Evolutionary conservation across 1,140 invertebrate genomes (phyloP), one percentile per base, ranked within the genome.

Genomic region (Panonychus citri): DNA sequence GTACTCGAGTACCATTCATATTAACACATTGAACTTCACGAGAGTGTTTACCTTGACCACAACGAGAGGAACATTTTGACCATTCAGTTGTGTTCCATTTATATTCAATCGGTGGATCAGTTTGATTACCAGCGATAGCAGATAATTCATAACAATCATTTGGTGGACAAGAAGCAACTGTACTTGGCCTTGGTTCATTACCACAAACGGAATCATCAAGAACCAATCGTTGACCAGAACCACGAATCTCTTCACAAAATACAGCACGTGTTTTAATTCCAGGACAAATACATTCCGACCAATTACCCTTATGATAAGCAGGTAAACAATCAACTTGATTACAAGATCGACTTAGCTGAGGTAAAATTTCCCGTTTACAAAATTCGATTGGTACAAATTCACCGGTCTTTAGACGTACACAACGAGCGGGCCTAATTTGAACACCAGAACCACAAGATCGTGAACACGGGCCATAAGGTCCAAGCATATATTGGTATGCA

Each of bases 391-490:
- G 77, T 0, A 82, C 85, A 21, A 75, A 69, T 54, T 80, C 75
- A 21, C 79, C 70, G 34, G 78, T 78, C 50, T 63, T 65, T 8
- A 62, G 65, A 27, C 68, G 65, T 19, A 67, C 66, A 59, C 73
- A 75, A 59, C 61, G 69, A 30, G 71, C 69, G 54, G 76, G 75
- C 24, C 87, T 74, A 1, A 74, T 75, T 71, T 85, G 81, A 53
- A 74, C 73, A 56, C 63, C 89, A 75, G 83, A 82, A 21, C 89
- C 90, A 67, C 90, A 96, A 8, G 78, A 75, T 3, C 75, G 75
- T 57, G 77, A 82, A 68, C 90, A 96, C 0, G 76, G 71, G 4
- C 79, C 77, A 69, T 83, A 95, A 57, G 82, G 77, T 39, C 80
- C 81, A 63, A 76, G 76, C 7, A 78, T 75, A 85, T 86, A 91